These are phyloP conservation scores for Coregonus sp. DNA, from an alignment of 2,797 vertebrate species.

Conservation along the genomic window DNA sequence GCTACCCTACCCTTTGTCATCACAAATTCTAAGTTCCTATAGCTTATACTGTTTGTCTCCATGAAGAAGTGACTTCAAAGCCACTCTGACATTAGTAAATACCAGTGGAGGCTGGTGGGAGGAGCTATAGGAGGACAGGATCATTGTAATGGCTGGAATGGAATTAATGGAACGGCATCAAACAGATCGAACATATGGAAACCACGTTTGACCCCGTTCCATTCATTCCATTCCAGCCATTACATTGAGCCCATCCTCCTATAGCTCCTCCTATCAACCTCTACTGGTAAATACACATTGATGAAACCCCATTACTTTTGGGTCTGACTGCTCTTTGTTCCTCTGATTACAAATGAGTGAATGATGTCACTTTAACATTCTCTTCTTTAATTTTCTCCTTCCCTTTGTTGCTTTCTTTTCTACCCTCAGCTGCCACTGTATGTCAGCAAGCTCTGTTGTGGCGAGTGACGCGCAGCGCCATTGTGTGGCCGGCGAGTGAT, in stretches of 20 bases:
- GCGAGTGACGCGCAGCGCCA: conserved; percentile 37
- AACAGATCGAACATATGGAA: too few relatives aligned
- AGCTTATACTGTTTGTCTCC: too few relatives aligned
- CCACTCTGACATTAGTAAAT: too few relatives aligned
- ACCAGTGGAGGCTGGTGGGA: too few relatives aligned
- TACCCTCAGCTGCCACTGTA: conserved; percentile 39
- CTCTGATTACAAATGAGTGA: conserved; percentile 36
- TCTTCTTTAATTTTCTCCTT: conserved; percentile 53
- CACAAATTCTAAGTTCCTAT: not conserved
- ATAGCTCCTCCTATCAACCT: too few relatives aligned
- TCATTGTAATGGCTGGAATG: too few relatives aligned
- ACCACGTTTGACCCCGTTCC: too few relatives aligned
- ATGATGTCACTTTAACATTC: conserved; percentile 25
- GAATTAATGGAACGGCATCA: too few relatives aligned
- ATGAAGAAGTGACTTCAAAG: too few relatives aligned
- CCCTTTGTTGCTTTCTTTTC: conserved; percentile 27
- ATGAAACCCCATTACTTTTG: conserved; percentile 14
- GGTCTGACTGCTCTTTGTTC: conserved; percentile 19
- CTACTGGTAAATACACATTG: conserved; percentile 27
- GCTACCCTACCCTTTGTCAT: not conserved
- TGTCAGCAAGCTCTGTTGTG: conserved; percentile 45
- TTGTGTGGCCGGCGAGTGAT: conserved; percentile 15
- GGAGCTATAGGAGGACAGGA: too few relatives aligned
- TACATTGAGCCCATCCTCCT: not conserved
- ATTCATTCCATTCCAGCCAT: not conserved